Evolutionary conservation across 1,140 invertebrate genomes (phyloP), one percentile per base, ranked within the genome.

Genomic region (Adelges cooleyi): DNA sequence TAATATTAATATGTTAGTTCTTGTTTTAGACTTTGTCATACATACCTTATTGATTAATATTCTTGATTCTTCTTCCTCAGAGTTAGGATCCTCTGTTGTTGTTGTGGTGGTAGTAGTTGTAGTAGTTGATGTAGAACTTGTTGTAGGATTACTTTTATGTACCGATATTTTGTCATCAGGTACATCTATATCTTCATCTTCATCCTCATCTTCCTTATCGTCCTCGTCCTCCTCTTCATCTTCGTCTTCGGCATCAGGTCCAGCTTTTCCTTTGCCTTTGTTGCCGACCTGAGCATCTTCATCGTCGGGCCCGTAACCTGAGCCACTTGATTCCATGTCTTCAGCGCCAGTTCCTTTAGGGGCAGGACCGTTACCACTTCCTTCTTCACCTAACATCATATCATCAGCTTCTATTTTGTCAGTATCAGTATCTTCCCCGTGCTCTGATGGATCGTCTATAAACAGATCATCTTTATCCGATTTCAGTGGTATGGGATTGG

Each of bases 301-400:
- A 75, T 84, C 83, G 72, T 84, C 82, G 48, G 83, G 83, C 66
- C 84, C 84, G 73, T 80, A 80, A 25, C 84, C 84, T 70, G 83
- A 85, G 68, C 84, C 84, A 70, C 82, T 84, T 56, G 82, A 81
- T 74, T 86, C 82, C 53, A 83, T 76, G 69, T 85, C 83, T 46
- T 59, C 54, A 18, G 22, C 40, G 1, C 54, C 54, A 5, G 54
- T 59, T 17, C 54, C 54, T 46, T 59, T 59, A 29, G 54, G 44
- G 17, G 54, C 5, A 8, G 38, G 23, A 20, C 40, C 5, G 38
- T 44, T 59, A 59, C 54, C 54, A 29, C 54, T 59, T 27, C 54
- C 54, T 29, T 59, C 54, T 59, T 59, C 38, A 29, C 4, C 54
- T 13, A 59, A 23, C 54, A 59, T 59, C 40, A 44, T 59, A 27